These are phyloP conservation scores for Sphenopsis melanotis DNA, from an alignment of 2,797 vertebrate genomes.

Conservation along the genomic window DNA sequence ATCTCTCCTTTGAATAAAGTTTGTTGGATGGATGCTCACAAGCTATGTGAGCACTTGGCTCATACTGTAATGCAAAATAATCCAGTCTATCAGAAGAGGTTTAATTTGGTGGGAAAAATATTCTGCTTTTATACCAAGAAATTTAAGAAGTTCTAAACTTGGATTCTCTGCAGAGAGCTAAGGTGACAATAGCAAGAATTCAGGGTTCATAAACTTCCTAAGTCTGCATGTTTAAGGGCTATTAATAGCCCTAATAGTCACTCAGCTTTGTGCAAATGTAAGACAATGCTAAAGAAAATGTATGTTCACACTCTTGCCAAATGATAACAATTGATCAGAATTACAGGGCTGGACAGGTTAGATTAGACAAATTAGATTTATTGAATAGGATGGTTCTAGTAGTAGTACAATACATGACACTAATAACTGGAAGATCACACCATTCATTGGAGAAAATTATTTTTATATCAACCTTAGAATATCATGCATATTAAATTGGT, in stretches of 20 bases:
- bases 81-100: not conserved
- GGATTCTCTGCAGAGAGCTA: not conserved
- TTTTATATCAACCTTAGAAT: not conserved
- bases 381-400: not conserved
- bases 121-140: not conserved
- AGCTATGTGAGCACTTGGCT: not conserved
- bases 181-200: not conserved
- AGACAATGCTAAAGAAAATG: not conserved
- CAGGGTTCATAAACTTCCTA: not conserved
- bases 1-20: not conserved
- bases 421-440: not conserved
- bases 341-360: not conserved
- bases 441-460: not conserved
- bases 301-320: not conserved
- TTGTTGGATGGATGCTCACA: not conserved
- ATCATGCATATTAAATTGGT: not conserved
- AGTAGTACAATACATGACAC: not conserved
- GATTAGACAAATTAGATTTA: not conserved
- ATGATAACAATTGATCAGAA: not conserved
- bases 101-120: not conserved
- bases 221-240: not conserved
- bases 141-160: not conserved
- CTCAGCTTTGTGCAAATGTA: not conserved
- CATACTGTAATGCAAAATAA: not conserved
- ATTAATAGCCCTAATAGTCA: not conserved